phyloP scores from a whole-genome alignment of 2,888 invertebrate species.

The Arctia plantaginis region DNA sequence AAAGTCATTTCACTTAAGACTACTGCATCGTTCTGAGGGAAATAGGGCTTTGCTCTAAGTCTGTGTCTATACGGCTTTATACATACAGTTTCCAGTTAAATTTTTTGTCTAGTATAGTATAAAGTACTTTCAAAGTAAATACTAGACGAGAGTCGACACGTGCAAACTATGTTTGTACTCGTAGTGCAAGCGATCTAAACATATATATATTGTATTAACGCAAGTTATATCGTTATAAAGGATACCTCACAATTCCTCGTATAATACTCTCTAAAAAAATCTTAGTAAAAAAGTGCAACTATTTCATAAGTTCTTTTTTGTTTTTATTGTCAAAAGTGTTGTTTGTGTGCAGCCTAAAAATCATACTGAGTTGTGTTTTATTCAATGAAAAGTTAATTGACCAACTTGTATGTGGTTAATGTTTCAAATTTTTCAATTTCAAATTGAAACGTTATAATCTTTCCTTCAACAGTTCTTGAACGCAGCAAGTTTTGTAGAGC shows the following conservation, averaged over 20 bases:
- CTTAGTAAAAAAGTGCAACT: no score
- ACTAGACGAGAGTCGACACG: no score
- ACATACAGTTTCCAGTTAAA: no score
- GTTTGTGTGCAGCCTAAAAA: neutral
- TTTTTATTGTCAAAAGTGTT: neutral
- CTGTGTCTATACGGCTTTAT: neutral
- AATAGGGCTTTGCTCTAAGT: neutral
- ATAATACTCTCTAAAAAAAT: no score
- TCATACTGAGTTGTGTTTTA: neutral
- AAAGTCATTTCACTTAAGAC: neutral
- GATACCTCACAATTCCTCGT: no score
- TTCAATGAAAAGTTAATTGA: neutral
- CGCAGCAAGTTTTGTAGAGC: conserved; percentile 35
- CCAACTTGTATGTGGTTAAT: neutral
- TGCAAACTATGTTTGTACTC: no score
- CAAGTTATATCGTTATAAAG: no score
- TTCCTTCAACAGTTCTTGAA: conserved; percentile 32
- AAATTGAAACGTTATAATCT: conserved; percentile 19
- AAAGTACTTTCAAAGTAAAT: no score
- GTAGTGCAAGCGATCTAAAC: no score
- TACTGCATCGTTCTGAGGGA: neutral
- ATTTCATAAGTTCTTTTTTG: no score
- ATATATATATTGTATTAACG: no score
- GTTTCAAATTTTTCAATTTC: conserved; percentile 8
- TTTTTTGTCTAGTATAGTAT: no score